Conservation (phyloP, 2,113 vertebrate genomes). For the Pterophyllum scalare region DNA sequence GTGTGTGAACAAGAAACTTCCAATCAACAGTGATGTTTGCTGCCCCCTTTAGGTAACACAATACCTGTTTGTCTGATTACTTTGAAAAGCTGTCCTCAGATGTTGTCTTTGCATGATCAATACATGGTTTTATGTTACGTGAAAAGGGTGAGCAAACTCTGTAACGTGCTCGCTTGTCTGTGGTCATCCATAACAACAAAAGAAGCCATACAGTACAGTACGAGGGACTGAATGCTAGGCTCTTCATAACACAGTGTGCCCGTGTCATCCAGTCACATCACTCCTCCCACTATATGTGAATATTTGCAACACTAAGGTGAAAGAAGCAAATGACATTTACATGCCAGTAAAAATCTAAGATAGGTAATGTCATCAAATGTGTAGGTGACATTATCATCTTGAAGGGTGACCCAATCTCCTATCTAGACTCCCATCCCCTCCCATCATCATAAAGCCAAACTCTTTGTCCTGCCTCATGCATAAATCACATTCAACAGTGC, state of each 20-base stretch:
- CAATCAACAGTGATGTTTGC: slow-evolving; percentile 63
- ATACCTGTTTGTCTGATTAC: slow-evolving; percentile 41
- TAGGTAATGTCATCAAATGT: slow-evolving; percentile 61
- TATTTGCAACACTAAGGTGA: slow-evolving; percentile 50
- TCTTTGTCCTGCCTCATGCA: slow-evolving; percentile 74
- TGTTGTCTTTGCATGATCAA: slow-evolving; percentile 56
- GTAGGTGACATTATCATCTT: slow-evolving; percentile 65
- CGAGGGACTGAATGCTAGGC: slow-evolving; percentile 52
- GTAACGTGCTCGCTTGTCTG: slow-evolving; percentile 57
- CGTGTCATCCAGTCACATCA: slow-evolving; percentile 55
- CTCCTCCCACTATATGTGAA: slow-evolving; percentile 43
- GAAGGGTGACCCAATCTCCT: slow-evolving; percentile 38
- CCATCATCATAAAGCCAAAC: slow-evolving; percentile 59
- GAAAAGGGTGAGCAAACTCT: slow-evolving; percentile 74
- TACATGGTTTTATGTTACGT: slow-evolving; percentile 58
- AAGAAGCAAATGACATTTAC: slow-evolving; percentile 66
- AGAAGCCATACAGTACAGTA: slow-evolving; percentile 62
- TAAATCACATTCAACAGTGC: slow-evolving; percentile 66
- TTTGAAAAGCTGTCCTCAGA: slow-evolving; percentile 48
- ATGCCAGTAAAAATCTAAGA: slow-evolving; percentile 61
- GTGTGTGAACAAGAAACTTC: slow-evolving; percentile 51
- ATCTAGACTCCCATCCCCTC: slow-evolving; percentile 31
- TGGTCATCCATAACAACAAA: slow-evolving; percentile 68
- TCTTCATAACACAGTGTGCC: slow-evolving; percentile 39
- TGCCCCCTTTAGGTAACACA: slow-evolving; percentile 70